These are phyloP conservation scores for Magallana ariakensis DNA, from an alignment of 1,140 invertebrate genomes.

Conservation along the genomic window DNA sequence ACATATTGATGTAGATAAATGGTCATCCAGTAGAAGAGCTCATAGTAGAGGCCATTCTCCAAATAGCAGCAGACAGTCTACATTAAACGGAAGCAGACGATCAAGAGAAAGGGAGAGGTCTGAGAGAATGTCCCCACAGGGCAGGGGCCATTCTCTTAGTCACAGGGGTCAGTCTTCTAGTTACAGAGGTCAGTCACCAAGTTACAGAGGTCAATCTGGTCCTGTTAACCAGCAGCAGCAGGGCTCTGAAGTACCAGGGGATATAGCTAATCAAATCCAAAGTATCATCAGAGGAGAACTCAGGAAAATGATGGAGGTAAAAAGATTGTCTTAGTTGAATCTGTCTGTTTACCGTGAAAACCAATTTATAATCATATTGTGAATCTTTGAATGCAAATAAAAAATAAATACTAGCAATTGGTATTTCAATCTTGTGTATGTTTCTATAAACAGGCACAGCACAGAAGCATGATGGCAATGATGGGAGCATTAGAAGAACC, in stretches of 20 bases:
- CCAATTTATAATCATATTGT: too few relatives aligned
- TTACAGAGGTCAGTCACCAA: background rate
- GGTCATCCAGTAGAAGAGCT: background rate
- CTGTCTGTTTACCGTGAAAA: too few relatives aligned
- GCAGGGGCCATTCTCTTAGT: conserved; percentile 12
- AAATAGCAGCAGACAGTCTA: background rate
- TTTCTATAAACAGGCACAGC: conserved; percentile 68
- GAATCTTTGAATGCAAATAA: background rate
- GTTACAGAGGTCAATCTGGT: background rate
- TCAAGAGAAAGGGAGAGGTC: background rate
- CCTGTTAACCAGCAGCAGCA: background rate
- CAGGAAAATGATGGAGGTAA: conserved; percentile 75
- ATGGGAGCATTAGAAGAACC: conserved; percentile 73
- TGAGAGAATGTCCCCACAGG: conserved; percentile 40
- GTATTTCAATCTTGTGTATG: background rate
- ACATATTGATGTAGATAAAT: background rate
- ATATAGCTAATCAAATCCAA: conserved; percentile 73
- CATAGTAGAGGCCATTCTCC: background rate
- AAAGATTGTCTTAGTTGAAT: background rate
- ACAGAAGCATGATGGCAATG: conserved; percentile 74
- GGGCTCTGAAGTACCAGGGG: conserved; percentile 12
- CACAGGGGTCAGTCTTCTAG: conserved; percentile 8
- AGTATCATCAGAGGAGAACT: conserved; percentile 72
- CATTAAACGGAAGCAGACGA: background rate
- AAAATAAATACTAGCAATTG: background rate